These are phyloP conservation scores for Misgurnus mizolepis DNA, from an alignment of 2,113 vertebrate genomes.

Conservation along the genomic window DNA sequence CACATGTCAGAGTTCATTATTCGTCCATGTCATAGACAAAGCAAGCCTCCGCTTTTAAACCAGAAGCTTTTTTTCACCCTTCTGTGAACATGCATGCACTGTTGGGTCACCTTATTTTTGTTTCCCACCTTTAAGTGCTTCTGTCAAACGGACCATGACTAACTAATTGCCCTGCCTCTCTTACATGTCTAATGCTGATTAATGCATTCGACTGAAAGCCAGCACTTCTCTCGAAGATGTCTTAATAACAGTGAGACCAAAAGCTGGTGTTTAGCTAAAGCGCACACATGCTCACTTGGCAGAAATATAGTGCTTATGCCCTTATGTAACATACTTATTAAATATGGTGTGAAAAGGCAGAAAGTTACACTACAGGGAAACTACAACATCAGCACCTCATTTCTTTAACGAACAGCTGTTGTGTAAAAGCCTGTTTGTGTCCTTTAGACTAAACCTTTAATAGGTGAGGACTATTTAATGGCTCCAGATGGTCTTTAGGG, in stretches of 20 bases:
- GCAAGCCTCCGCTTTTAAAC: slow-evolving; percentile 47
- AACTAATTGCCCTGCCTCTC: slow-evolving; percentile 3
- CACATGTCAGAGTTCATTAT: slow-evolving; percentile 62
- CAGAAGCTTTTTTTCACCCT: slow-evolving; percentile 5
- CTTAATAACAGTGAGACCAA: background rate
- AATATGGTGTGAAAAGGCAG: background rate
- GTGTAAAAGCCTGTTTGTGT: too few relatives aligned
- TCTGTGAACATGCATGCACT: background rate
- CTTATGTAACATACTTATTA: background rate
- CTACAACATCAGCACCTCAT: too few relatives aligned
- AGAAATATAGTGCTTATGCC: background rate
- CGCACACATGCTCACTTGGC: background rate
- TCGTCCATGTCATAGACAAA: slow-evolving; percentile 52
- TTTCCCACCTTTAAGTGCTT: slow-evolving; percentile 29
- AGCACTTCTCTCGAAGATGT: background rate
- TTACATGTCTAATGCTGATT: slow-evolving; percentile 34
- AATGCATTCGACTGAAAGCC: slow-evolving; percentile 19
- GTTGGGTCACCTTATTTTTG: slow-evolving; percentile 17
- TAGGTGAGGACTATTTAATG: background rate
- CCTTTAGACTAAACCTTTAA: too few relatives aligned
- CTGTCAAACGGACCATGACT: slow-evolving; percentile 14
- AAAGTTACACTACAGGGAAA: background rate
- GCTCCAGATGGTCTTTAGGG: background rate
- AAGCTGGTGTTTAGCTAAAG: slow-evolving; percentile 16
- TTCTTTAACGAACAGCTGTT: too few relatives aligned